phyloP scores from a whole-genome alignment of 2,888 invertebrate species.

The Neoitamus cyanurus region DNA sequence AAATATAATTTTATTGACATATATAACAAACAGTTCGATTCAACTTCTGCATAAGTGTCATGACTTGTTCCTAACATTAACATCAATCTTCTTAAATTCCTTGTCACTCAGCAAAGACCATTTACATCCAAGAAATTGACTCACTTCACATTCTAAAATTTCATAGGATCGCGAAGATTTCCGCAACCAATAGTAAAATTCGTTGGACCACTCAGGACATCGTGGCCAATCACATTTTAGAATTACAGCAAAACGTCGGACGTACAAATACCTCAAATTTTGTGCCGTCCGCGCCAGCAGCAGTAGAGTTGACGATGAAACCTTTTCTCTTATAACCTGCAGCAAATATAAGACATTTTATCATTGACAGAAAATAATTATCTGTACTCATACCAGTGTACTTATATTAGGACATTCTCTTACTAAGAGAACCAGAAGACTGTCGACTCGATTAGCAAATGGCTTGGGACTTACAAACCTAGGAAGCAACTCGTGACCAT shows the following conservation, averaged over 20 bases:
- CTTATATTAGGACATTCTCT: conserved; percentile 75
- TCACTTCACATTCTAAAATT: conserved; percentile 75
- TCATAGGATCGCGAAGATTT: conserved; percentile 73
- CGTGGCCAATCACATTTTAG: conserved; percentile 77
- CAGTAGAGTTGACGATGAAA: conserved; percentile 81
- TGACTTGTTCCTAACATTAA: conserved; percentile 59
- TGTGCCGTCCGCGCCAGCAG: conserved; percentile 75
- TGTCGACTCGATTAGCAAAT: conserved; percentile 78
- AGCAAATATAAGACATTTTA: neutral
- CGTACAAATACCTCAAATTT: conserved; percentile 72
- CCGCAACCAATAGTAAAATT: conserved; percentile 76
- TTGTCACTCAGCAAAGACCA: conserved; percentile 78
- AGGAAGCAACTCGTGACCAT: conserved; percentile 76
- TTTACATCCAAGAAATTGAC: conserved; percentile 73
- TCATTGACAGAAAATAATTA: neutral
- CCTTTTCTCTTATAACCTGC: conserved; percentile 78
- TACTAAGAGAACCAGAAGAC: conserved; percentile 74
- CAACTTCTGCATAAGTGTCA: neutral
- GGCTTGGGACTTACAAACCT: conserved; percentile 74
- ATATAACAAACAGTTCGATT: neutral
- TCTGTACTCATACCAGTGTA: conserved; percentile 71
- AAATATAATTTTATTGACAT: neutral
- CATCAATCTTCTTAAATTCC: conserved; percentile 70
- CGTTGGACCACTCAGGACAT: conserved; percentile 74
- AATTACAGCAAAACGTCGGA: conserved; percentile 79